Evolutionary conservation across 2,113 vertebrate species (phyloP), one percentile per base, ranked within the genome.

Genomic region (Ophiodon elongatus): DNA sequence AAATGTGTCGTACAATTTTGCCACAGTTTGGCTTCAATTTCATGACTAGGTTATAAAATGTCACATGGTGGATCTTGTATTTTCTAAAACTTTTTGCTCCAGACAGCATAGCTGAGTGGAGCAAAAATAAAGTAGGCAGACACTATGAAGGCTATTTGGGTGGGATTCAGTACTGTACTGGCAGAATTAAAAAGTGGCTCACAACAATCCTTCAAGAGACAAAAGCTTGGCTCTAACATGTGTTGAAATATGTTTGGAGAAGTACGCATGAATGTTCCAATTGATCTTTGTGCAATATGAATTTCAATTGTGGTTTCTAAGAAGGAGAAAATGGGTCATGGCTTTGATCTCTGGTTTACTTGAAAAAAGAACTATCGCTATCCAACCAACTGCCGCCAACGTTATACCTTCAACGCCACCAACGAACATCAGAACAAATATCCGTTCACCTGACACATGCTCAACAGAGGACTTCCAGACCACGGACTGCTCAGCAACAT

Each of bases 401-500:
- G 29, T 76, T 54, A 74, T 47, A 79, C 57, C 37, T 37, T 62
- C 57, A 72, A 54, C 60, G 62, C 8, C 52, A 76, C 62, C 66
- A 79, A 56, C 45, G 60, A 80, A 75, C 56, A 76, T 45, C 66
- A 63, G 65, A 39, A 41, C 71, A 66, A 56, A 80, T 41, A 68
- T 70, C 54, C 73, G 47, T 37, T 35, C 27, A 77, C 74, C 71
- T 65, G 54, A 79, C 72, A 88, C 62, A 56, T 66, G 81, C 59
- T 76, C 60, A 82, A 71, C 21, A 88, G 41, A 80, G n/a, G 72
- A 88, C 57, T 59, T 82, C 80, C 52, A 88, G 76, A 79, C 37
- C 73, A 63, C 52, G 7, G 17, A 73, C 25, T 27, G 33, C 37
- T 69, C 31, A 71, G 47, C 19, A 4, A 43, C 10, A 84, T 86